A percentile compares a stretch with the other conserved stretches of the same genome.
These are phyloP conservation scores for Drosophila sordidula DNA, from an alignment of 2,888 invertebrate species.

Conservation along the genomic window DNA sequence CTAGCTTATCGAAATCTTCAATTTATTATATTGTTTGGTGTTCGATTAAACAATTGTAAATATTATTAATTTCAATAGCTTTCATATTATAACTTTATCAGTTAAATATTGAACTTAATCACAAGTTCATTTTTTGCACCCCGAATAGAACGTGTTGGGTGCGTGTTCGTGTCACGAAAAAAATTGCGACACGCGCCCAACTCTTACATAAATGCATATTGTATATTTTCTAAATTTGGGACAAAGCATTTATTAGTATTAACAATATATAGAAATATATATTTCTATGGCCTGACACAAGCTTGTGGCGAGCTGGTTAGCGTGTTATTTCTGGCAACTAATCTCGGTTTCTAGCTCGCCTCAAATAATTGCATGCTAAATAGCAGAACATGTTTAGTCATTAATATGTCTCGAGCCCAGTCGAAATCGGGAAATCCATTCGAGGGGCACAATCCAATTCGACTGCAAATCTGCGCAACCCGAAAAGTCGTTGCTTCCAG, in stretches of 20 bases:
- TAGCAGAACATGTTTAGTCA: conserved; percentile 55
- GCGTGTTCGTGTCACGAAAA: not conserved
- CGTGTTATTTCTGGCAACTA: conserved; percentile 24
- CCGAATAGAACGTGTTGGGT: too few relatives aligned
- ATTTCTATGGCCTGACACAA: conserved; percentile 7
- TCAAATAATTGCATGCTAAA: conserved; percentile 53
- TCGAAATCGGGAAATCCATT: conserved; percentile 9
- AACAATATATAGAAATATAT: not conserved
- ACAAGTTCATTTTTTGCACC: not conserved
- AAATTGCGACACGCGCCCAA: not conserved
- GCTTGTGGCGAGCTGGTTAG: conserved; percentile 16
- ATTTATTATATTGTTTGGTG: not conserved
- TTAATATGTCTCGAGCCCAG: conserved; percentile 19
- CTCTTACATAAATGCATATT: not conserved
- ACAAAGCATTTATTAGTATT: not conserved
- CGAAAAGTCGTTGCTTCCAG: conserved; percentile 1
- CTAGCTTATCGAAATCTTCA: not conserved
- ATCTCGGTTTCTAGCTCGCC: conserved; percentile 36
- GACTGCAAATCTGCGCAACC: not conserved
- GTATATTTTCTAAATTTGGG: conserved; percentile 1
- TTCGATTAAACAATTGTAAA: too few relatives aligned
- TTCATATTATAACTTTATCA: not conserved
- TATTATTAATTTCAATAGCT: too few relatives aligned
- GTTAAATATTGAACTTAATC: not conserved
- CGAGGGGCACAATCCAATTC: conserved; percentile 45